Base-by-base conservation (phyloP, 1,140 invertebrate genomes). In the Drosophila quadrilineata region DNA sequence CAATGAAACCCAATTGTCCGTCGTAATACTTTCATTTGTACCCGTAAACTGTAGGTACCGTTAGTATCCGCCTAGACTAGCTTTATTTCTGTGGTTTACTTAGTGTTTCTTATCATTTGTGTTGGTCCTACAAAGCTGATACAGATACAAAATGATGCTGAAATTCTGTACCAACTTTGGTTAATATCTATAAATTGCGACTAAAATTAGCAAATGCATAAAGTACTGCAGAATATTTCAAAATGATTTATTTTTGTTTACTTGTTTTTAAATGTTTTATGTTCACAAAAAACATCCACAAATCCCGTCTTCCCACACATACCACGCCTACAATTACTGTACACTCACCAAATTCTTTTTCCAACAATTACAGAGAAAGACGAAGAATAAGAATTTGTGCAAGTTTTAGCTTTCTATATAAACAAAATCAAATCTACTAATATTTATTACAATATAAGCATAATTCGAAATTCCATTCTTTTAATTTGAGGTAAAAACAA, bases 321-420 rank as follows among this genome's bases (percentile, higher is more conserved):
- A n/a, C 35, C 12, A 53, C 22, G 35, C 19, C 35, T 35, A 58
- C 54, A 50, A 41, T 59, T 65, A 59, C 57, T 70, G 24, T 56
- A 38, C 64, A 80, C 67, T 72, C 45, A 70, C 59, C 58, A 66
- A 58, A 41, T 31, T 38, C 56, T 74, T 82, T 76, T 59, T 62
- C 17, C 43, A 46, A 68, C 65, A 80, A 66, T 87, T 86, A 69
- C 80, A 86, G 80, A 86, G 72, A 86, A 86, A 80, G 80, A 86
- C 75, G 80, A 86, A 87, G 79, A 86, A 62, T 71, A 86, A 80
- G 53, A 46, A 54, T 38, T 67, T 64, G 71, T 62, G 59, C 56
- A 70, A 82, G 58, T 54, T 52, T 62, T 62, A 75, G 65, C 58
- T 69, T 73, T n/a, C n/a, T n/a, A n/a, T n/a, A n/a, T 65, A 54